Conservation (phyloP, 2,113 vertebrate genomes). For the Pantherophis guttatus region DNA sequence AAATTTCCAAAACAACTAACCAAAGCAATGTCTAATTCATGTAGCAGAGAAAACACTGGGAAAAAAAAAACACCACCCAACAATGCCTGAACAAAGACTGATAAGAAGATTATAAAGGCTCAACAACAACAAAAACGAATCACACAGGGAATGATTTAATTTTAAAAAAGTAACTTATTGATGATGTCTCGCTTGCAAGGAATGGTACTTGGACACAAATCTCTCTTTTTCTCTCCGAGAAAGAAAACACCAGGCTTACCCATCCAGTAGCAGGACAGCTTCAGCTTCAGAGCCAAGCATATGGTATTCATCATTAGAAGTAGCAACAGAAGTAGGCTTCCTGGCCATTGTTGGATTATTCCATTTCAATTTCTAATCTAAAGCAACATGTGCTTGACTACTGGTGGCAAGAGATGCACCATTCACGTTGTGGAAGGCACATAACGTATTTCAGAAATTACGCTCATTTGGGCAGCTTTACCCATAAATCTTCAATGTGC, state of each 20-base stretch:
- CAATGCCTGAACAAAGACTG: background rate
- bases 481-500: background rate
- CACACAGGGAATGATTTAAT: background rate
- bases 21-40: slow-evolving; percentile 1
- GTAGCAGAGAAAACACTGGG: background rate
- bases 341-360: slow-evolving; percentile 55
- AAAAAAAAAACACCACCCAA: background rate
- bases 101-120: background rate
- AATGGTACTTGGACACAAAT: slow-evolving; percentile 25
- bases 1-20: slow-evolving; percentile 20
- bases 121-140: background rate
- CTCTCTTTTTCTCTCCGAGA: slow-evolving; percentile 22
- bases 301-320: slow-evolving; percentile 76
- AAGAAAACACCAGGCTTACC: slow-evolving; percentile 50
- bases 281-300: slow-evolving; percentile 65
- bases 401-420: slow-evolving; percentile 28
- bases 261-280: slow-evolving; percentile 31
- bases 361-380: slow-evolving; percentile 27
- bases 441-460: background rate
- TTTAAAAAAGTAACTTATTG: slow-evolving; percentile 17
- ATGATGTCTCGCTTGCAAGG: background rate
- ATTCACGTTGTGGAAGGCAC: background rate
- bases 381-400: slow-evolving; percentile 16
- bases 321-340: slow-evolving; percentile 64
- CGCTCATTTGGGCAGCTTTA: background rate